Evolutionary conservation across 2,113 vertebrate genomes (phyloP).

Genomic region (Accipiter cooperii): DNA sequence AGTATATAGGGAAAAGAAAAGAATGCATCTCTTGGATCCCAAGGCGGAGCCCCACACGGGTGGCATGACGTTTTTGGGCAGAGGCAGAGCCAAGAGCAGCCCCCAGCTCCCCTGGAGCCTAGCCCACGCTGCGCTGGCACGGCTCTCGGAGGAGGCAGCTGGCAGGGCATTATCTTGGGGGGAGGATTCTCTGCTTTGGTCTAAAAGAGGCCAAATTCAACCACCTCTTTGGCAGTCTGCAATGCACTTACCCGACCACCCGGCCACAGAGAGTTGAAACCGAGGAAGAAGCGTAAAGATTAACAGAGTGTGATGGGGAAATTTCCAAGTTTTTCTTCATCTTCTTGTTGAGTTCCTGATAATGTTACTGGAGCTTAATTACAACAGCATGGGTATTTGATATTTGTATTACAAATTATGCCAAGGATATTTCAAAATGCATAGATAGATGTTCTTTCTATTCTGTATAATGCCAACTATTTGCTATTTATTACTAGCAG

Average conservation of each 20-base stretch:
- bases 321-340: neutral
- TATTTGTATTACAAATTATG: neutral
- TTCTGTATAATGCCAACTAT: neutral
- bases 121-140: neutral
- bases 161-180: neutral
- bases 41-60: neutral
- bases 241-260: neutral
- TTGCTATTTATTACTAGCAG: constrained; percentile 32
- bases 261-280: neutral
- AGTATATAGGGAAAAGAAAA: constrained; percentile 37
- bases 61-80: neutral
- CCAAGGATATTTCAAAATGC: constrained; percentile 40
- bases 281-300: neutral
- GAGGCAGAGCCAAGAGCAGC: neutral
- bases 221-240: neutral
- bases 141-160: neutral
- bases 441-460: constrained; percentile 1
- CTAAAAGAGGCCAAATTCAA: neutral
- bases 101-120: neutral
- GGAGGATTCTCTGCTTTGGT: constrained; percentile 5
- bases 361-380: constrained; percentile 13
- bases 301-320: neutral
- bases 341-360: neutral
- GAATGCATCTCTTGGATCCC: neutral
- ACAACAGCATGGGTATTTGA: constrained; percentile 12